Base-by-base conservation (phyloP, 2,113 vertebrate genomes). In the Nannospalax galili region DNA sequence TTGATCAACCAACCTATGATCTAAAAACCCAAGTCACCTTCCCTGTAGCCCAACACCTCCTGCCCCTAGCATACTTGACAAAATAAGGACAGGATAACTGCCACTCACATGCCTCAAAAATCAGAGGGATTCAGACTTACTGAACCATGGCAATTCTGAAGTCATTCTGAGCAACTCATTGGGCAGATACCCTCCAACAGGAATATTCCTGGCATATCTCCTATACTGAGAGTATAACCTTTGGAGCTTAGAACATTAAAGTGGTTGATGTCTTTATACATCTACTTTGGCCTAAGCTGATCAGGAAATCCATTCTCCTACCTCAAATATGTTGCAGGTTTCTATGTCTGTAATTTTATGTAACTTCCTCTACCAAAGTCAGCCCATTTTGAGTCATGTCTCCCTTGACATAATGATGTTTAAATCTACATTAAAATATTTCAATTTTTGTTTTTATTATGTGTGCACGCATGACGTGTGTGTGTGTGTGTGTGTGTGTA, bases 341-440 rank as follows among this genome's bases (percentile, higher is more conserved):
- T 88, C 62, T 73, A 4, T 88, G 30, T 88, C 80, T 89, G 88
- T 91, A 81, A 92, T 86, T 92, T n/a, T 70, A 72, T 45, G 52
- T 84, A 84, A 92, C 24, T 73, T 35, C 73, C 69, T 56, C 12
- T 90, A 37, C 37, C 73, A 56, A 84, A 90, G n/a, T 19, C 89
- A 92, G 35, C 82, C 64, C 26, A 16, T 80, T 94, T 70, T 90
- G 52, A 92, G 32, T 84, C 82, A 48, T 24, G 3, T 3, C 58
- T 85, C 77, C 84, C 65, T 90, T 56, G 19, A 95, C 37, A 65
- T 89, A 81, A 82, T 86, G n/a, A n/a, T n/a, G n/a, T n/a, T n/a
- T n/a, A n/a, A n/a, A n/a, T n/a, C n/a, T n/a, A n/a, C n/a, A n/a
- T n/a, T n/a, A n/a, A n/a, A n/a, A n/a, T n/a, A n/a, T n/a, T n/a